Conservation (phyloP, 2,113 vertebrate genomes). For the Uria aalge region DNA sequence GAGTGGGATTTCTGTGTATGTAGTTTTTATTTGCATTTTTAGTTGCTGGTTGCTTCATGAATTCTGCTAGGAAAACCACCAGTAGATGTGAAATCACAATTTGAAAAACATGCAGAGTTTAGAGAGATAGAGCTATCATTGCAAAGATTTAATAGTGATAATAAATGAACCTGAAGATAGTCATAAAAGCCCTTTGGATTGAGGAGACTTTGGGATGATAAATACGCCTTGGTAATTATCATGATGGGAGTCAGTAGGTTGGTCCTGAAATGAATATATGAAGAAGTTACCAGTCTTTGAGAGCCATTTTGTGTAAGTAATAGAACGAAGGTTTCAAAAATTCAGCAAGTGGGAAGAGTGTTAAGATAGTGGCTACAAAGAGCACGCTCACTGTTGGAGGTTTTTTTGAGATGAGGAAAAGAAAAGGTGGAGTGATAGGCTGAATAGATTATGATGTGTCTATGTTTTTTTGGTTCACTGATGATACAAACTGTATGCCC, state of each 20-base stretch:
- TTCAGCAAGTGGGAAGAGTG: not conserved
- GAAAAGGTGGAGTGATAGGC: not conserved
- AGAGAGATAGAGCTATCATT: not conserved
- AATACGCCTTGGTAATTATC: not conserved
- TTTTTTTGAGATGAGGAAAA: not conserved
- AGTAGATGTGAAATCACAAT: not conserved
- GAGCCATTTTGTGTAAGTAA: not conserved
- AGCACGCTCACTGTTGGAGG: accelerated
- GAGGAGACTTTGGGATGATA: not conserved
- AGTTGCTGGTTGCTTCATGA: not conserved
- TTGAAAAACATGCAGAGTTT: not conserved
- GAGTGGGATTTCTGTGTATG: not conserved
- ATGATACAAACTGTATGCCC: not conserved
- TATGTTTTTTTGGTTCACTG: not conserved
- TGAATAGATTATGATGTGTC: not conserved
- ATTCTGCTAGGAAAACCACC: not conserved
- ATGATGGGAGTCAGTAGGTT: not conserved
- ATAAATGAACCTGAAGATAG: not conserved
- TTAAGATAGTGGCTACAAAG: not conserved
- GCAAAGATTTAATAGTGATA: not conserved
- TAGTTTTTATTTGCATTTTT: not conserved
- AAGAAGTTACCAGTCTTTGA: not conserved
- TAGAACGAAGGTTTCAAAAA: not conserved
- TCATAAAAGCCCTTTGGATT: not conserved
- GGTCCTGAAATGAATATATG: not conserved